Evolutionary conservation across 2,113 vertebrate genomes (phyloP), one percentile per base, ranked within the genome.

Genomic region (Muscicapa adusta): DNA sequence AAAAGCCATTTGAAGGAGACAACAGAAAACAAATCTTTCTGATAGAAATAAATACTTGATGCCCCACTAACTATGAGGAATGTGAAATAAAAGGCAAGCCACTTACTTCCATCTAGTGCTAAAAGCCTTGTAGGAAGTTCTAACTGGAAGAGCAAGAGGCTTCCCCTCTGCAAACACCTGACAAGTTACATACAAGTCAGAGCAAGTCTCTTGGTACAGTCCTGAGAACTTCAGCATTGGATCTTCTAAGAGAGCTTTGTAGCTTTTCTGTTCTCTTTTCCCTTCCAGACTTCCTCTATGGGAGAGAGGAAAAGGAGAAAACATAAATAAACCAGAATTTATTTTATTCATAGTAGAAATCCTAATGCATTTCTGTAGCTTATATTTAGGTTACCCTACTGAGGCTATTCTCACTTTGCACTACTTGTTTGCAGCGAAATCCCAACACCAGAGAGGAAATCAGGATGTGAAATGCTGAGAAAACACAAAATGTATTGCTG

Each of bases 61-160:
- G 20, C 2, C 13, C 3, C 10, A 6, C 6, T 24, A 74, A 24
- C 29, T 22, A 31, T n/a, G 22, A 74, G 12, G 14, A 73, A 85
- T 24, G 79, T 5, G 5, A 89, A 89, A 85, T 17, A 62, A 88
- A 90, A 88, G 7, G 13, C 33, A 89, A 68, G 66, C 6, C 34
- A 98, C 99, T 99, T 98, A 99, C 99, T 99, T 99, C 99, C 99
- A 99, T 24, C 99, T 98, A 48, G 99, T 99, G 97, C 99, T 99
- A 97, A 99, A 99, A 5, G 99, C 99, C 94, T 99, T 99, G 96
- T 99, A 99, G 6, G 99, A 99, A 28, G 99, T 99, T 93, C 99
- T 98, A 71, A 99, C 99, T 2, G 99, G 99, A 78, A 99, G 97
- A 17, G 99, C 99, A 33, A 99, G 97, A 47, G 99, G 99, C 18